Evolutionary conservation across 2,797 vertebrate genomes (phyloP).

Genomic region (Rhynchotus rufescens): DNA sequence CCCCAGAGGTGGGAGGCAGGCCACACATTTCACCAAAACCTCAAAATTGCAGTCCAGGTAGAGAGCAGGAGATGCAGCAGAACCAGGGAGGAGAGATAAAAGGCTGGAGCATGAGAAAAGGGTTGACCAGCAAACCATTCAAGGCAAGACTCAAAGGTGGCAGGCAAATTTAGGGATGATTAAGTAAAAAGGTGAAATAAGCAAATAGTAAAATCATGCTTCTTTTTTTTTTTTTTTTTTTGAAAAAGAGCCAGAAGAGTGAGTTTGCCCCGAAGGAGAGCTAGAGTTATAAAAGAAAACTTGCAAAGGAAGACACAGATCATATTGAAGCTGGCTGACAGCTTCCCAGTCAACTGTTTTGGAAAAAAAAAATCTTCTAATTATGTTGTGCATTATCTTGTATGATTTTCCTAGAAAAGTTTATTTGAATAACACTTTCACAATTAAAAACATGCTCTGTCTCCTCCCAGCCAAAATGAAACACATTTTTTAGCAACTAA

Average conservation of each 20-base stretch:
- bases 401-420: conserved; percentile 49
- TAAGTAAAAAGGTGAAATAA: neutral
- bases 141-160: neutral
- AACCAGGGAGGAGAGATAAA: neutral
- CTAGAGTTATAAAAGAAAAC: neutral
- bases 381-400: conserved; percentile 25
- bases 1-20: neutral
- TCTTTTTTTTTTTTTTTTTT: neutral
- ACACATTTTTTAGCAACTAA: conserved; percentile 38
- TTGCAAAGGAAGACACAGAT: neutral
- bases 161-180: neutral
- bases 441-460: conserved; percentile 67
- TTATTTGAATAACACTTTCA: conserved; percentile 57
- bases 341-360: neutral
- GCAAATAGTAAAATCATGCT: neutral
- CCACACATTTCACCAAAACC: neutral
- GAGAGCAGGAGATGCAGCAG: neutral
- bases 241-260: neutral
- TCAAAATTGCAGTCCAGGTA: neutral
- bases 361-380: neutral
- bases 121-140: neutral
- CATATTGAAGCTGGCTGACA: neutral
- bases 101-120: neutral
- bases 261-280: neutral
- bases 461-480: conserved; percentile 57